phyloP scores from a whole-genome alignment of 2,113 vertebrate genomes.

The Crocuta crocuta region DNA sequence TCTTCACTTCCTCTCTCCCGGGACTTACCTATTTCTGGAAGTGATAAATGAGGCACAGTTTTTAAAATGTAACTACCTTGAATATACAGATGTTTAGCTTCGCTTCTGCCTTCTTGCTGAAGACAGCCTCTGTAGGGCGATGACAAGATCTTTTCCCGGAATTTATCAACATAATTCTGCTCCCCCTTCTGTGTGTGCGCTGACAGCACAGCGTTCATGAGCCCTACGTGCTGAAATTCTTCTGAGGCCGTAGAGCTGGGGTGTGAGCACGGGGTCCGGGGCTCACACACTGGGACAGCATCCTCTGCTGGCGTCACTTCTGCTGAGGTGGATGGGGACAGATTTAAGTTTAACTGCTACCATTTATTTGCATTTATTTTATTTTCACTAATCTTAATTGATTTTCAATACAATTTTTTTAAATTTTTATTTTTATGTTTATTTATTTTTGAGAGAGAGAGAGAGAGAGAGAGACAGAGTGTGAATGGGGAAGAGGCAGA shows the following conservation, averaged over 20 bases:
- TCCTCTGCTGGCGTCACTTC: constrained; percentile 91
- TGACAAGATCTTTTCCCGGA: constrained; percentile 90
- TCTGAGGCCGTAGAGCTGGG: constrained; percentile 74
- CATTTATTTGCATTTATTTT: not conserved
- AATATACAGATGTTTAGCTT: constrained; percentile 84
- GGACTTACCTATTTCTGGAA: not conserved
- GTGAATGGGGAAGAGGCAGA: no score
- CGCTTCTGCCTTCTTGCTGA: constrained; percentile 87
- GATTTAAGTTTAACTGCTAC: not conserved
- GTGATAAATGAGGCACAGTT: not conserved
- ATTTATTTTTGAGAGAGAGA: no score
- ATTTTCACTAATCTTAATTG: not conserved
- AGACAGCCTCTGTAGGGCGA: constrained; percentile 92
- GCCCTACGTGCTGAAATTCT: constrained; percentile 86
- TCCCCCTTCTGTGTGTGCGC: constrained; percentile 95
- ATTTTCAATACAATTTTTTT: not conserved
- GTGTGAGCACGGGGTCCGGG: constrained; percentile 74
- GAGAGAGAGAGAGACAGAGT: no score
- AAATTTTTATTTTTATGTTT: no score
- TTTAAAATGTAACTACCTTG: constrained; percentile 82
- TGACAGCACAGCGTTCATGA: constrained; percentile 92
- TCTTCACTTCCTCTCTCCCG: not conserved
- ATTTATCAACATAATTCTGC: constrained; percentile 92
- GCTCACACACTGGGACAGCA: constrained; percentile 83
- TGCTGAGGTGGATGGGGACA: constrained; percentile 70